These are phyloP conservation scores for Crotalus helleri DNA, from an alignment of 2,113 vertebrate genomes.

Conservation along the genomic window DNA sequence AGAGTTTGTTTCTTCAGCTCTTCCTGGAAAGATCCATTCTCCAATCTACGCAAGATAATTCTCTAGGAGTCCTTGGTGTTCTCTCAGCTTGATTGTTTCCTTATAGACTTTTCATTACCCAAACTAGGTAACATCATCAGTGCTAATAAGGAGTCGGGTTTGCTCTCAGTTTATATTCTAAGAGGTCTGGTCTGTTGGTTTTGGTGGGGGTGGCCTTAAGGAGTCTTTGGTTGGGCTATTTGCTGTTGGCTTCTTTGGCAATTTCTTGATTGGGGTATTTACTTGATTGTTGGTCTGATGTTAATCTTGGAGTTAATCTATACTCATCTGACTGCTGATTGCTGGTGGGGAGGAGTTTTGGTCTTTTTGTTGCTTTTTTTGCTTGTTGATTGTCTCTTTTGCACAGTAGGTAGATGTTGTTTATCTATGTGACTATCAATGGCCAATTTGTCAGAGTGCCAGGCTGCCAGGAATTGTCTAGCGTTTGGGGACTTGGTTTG, in stretches of 20 bases:
- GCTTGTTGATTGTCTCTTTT: neutral
- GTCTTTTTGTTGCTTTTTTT: neutral
- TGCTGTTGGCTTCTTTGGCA: neutral
- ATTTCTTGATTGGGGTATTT: neutral
- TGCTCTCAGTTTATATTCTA: neutral
- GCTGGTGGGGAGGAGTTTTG: neutral
- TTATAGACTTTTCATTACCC: neutral
- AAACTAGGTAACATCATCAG: neutral
- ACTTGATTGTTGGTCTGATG: neutral
- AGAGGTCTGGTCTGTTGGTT: neutral
- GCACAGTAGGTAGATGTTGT: neutral
- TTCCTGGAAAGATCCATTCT: neutral
- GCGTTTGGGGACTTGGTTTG: neutral
- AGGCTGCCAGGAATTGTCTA: neutral
- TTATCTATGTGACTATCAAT: neutral
- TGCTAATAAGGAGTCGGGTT: neutral
- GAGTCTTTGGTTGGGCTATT: neutral
- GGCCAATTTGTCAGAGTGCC: neutral
- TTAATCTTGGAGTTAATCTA: neutral
- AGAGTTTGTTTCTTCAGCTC: neutral
- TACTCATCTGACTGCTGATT: neutral
- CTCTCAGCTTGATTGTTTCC: neutral
- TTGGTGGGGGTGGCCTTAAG: neutral
- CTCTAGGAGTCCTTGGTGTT: too few relatives aligned
- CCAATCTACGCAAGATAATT: neutral